Percentiles rank a stretch among this genome's conserved stretches.
phyloP scores from a whole-genome alignment of 2,113 vertebrate species.

The Bombycilla garrulus region DNA sequence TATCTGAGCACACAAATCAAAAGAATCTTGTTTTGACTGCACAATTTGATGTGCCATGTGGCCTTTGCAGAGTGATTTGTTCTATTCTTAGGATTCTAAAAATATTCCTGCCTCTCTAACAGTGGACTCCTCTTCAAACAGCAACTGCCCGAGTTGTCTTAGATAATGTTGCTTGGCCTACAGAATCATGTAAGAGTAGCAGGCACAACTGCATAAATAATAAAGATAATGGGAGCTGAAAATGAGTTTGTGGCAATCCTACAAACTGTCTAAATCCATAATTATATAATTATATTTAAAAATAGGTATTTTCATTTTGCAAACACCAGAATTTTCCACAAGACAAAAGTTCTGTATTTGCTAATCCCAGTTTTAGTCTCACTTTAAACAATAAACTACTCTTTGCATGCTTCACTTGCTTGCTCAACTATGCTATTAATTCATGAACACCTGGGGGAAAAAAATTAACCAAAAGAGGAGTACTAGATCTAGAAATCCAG shows the following conservation, averaged over 20 bases:
- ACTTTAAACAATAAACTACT: not conserved
- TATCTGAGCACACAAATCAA: not conserved
- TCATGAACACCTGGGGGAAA: rapidly evolving
- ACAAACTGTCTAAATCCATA: not conserved
- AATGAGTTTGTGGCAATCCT: not conserved
- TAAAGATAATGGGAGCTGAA: not conserved
- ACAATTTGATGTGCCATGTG: not conserved
- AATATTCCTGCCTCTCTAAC: not conserved
- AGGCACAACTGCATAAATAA: not conserved
- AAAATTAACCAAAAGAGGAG: not conserved
- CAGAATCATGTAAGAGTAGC: not conserved
- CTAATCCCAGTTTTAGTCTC: not conserved
- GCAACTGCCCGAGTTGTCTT: not conserved
- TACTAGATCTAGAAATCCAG: not conserved
- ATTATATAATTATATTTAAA: not conserved
- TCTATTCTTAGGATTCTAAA: not conserved
- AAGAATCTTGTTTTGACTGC: not conserved
- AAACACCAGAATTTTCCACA: not conserved
- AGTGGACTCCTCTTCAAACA: not conserved
- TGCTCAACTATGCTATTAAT: not conserved
- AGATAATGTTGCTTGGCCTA: not conserved
- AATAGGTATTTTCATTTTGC: not conserved
- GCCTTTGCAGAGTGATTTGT: not conserved
- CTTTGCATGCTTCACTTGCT: not conserved
- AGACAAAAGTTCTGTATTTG: not conserved